A percentile compares a stretch with the other conserved stretches of the same genome.
Conservation (phyloP, 92 coral and sea anemone genomes). For the Plumapathes pennacea region DNA sequence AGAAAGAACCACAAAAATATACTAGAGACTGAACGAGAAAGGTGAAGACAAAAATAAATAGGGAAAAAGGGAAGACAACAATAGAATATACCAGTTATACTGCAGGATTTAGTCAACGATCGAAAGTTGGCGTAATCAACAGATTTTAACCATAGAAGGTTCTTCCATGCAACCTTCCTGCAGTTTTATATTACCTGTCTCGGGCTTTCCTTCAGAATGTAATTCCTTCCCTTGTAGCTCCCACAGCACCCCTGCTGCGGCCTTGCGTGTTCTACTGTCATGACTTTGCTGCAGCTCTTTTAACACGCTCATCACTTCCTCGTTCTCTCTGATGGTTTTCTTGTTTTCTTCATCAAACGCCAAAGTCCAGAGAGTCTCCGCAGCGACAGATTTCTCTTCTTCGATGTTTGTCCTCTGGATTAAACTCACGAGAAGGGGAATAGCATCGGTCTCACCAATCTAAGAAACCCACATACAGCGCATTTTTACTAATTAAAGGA, state of each 20-base stretch:
- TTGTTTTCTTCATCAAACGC: slow-evolving; percentile 70
- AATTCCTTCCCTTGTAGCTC: slow-evolving; percentile 56
- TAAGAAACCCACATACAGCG: too few species aligned
- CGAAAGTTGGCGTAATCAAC: too few species aligned
- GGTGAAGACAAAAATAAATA: too few species aligned
- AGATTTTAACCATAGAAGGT: too few species aligned
- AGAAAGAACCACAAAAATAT: too few species aligned
- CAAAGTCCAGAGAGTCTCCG: slow-evolving; percentile 58
- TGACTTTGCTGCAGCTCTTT: slow-evolving; percentile 33
- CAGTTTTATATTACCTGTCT: background rate
- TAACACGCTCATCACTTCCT: slow-evolving; percentile 17
- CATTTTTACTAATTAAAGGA: too few species aligned
- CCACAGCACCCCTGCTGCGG: slow-evolving; percentile 74
- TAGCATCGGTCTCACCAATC: slow-evolving; percentile 57
- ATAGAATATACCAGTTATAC: too few species aligned
- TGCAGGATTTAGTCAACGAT: too few species aligned
- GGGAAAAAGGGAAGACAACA: too few species aligned
- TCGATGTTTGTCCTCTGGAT: slow-evolving; percentile 32
- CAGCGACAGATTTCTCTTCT: slow-evolving; percentile 40
- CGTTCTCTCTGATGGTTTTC: slow-evolving; percentile 26
- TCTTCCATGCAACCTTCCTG: too few species aligned
- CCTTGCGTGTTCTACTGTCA: slow-evolving; percentile 36
- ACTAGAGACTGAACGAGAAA: too few species aligned
- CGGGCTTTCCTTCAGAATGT: slow-evolving; percentile 1
- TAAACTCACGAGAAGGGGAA: slow-evolving; percentile 40